phyloP scores from a whole-genome alignment of 2,888 invertebrate species.

The Caradrina kadenii region DNA sequence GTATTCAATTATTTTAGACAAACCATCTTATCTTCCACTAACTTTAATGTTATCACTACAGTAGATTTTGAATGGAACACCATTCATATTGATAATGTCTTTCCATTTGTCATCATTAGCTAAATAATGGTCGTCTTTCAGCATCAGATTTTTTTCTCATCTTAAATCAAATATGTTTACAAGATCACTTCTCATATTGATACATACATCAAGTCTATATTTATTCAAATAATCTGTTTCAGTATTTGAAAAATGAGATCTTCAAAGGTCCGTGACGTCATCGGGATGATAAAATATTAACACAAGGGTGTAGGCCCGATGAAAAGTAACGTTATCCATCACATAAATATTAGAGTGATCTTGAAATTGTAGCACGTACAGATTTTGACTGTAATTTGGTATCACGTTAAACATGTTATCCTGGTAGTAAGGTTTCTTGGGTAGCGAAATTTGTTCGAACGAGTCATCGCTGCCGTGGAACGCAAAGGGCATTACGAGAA shows the following conservation, averaged over 20 bases:
- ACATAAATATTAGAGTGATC: constrained; percentile 59
- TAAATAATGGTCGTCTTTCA: background rate
- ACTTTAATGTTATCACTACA: background rate
- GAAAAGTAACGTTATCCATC: constrained; percentile 58
- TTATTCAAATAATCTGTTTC: constrained; percentile 58
- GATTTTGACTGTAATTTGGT: constrained; percentile 42
- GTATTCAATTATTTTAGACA: background rate
- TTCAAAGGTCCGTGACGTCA: constrained; percentile 56
- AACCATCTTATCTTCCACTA: background rate
- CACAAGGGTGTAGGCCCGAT: constrained; percentile 47
- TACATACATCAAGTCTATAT: constrained; percentile 43
- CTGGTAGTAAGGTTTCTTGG: background rate
- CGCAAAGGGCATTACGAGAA: too few relatives aligned
- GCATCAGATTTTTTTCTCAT: background rate
- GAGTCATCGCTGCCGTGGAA: too few relatives aligned
- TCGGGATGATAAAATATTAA: constrained; percentile 59
- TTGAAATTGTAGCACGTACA: constrained; percentile 49
- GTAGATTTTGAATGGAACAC: background rate
- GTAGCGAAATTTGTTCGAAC: too few relatives aligned
- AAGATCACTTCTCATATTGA: constrained; percentile 22
- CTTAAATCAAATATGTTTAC: constrained; percentile 14
- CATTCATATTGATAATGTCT: background rate
- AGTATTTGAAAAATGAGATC: constrained; percentile 53
- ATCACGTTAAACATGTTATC: constrained; percentile 2
- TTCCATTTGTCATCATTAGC: background rate